These are phyloP conservation scores for Cuniculus paca DNA, from an alignment of 2,797 vertebrate genomes.

Conservation along the genomic window DNA sequence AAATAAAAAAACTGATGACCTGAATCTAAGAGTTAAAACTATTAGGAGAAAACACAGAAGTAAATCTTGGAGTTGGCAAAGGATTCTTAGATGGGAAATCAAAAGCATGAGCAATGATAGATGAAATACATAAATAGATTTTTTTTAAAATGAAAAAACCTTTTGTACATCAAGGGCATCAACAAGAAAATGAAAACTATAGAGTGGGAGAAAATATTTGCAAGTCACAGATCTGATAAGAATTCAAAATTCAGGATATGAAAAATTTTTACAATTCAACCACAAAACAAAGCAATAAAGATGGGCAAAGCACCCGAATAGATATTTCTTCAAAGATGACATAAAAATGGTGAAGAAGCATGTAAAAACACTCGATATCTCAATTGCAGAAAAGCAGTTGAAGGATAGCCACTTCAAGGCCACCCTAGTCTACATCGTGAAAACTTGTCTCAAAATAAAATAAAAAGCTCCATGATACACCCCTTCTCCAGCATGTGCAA, in stretches of 20 bases:
- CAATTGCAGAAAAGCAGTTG: not conserved
- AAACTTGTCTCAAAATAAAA: not conserved
- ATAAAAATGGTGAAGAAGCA: not conserved
- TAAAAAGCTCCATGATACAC: not conserved
- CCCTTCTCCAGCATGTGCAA: not conserved
- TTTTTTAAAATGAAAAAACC: not conserved
- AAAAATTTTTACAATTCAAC: constrained; percentile 3
- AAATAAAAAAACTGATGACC: not conserved
- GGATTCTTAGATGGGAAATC: not conserved
- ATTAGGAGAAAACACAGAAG: not conserved
- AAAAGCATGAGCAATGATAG: not conserved
- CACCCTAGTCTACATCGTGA: not conserved
- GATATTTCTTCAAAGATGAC: not conserved
- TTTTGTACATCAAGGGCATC: not conserved
- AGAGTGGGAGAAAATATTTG: not conserved
- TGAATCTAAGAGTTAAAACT: constrained; percentile 39
- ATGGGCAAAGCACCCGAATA: not conserved
- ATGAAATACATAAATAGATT: not conserved
- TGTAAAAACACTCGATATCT: not conserved
- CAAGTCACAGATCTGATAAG: not conserved
- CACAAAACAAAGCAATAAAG: not conserved
- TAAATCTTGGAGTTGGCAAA: not conserved
- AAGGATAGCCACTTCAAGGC: not conserved
- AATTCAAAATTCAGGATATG: not conserved
- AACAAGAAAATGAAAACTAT: not conserved